Evolutionary conservation across 2,888 invertebrate genomes (phyloP), one percentile per base, ranked within the genome.

Genomic region (Muschampia plurimacula): DNA sequence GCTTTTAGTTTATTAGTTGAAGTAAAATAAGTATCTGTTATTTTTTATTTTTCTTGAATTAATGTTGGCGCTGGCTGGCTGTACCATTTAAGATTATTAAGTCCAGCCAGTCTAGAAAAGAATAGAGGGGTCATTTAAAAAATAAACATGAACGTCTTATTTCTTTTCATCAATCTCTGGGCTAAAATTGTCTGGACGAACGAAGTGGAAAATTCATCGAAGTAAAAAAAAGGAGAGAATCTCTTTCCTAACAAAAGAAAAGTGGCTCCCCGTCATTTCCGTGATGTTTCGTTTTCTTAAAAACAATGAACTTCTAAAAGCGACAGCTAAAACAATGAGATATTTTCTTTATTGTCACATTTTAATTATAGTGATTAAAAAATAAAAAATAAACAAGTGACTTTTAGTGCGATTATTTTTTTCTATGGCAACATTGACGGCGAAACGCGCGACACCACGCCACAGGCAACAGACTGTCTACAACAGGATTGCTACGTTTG

Each of bases 201-300:
- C 74, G 74, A 74, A 75, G 77, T 72, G 74, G 74, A 75, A 78
- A 77, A 74, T 71, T 75, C 74, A 74, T 77, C 74, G 72, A 76
- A 74, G 75, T 75, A 78, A 74, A 72, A 70, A 70, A 71, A 76
- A 69, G 10, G 28, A 28, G 28, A 57, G 65, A 68, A 67, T 63
- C 32, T 74, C 67, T 74, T 76, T 67, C 70, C 59, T 62, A 75
- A 81, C 79, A 80, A 82, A 80, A 81, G 79, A 76, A 77, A 80
- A 77, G 72, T 72, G 64, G 72, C 67, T 69, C 66, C 75, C 74
- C 72, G 72, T 77, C 78, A 79, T 83, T 79, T 76, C 78, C 79
- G 76, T 76, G 78, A 79, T 81, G 80, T 76, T 77, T 77, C 78
- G 79, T 83, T 79, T 83, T 83, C 81, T 82, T 81, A 77, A 76